Conservation (phyloP, 2,113 vertebrate species). For the Sapayoa aenigma region DNA sequence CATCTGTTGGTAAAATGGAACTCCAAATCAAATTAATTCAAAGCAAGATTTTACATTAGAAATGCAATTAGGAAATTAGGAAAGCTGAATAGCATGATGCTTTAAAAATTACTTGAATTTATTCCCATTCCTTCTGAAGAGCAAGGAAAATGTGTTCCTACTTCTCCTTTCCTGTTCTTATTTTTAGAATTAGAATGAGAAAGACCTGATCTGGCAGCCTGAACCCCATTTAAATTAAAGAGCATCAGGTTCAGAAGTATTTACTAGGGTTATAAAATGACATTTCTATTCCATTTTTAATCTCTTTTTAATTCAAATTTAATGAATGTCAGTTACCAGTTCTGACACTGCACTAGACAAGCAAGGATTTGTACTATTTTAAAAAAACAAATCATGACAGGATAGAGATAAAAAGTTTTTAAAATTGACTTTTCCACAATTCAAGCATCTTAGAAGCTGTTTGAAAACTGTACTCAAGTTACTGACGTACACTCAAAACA, state of each 20-base stretch:
- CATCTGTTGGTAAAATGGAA: not conserved
- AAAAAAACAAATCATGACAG: not conserved
- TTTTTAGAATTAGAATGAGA: conserved; percentile 6
- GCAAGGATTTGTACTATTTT: not conserved
- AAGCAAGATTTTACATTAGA: conserved; percentile 4
- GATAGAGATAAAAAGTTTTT: not conserved
- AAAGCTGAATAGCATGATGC: not conserved
- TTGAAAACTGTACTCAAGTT: not conserved
- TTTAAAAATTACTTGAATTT: conserved; percentile 19
- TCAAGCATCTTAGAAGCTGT: not conserved
- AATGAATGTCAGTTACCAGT: not conserved
- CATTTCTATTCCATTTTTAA: not conserved
- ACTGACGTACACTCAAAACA: not conserved
- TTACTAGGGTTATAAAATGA: not conserved
- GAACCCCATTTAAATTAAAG: not conserved
- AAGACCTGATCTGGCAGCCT: not conserved
- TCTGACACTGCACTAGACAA: not conserved
- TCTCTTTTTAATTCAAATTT: not conserved
- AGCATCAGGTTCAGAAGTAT: not conserved
- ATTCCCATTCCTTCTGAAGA: not conserved
- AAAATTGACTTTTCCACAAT: not conserved
- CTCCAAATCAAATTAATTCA: conserved; percentile 10
- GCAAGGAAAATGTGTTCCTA: not conserved
- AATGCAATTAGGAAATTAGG: not conserved
- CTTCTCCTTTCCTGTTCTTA: not conserved